phyloP scores from a whole-genome alignment of 1,140 invertebrate genomes.

The Holcopasites calliopsidis region DNA sequence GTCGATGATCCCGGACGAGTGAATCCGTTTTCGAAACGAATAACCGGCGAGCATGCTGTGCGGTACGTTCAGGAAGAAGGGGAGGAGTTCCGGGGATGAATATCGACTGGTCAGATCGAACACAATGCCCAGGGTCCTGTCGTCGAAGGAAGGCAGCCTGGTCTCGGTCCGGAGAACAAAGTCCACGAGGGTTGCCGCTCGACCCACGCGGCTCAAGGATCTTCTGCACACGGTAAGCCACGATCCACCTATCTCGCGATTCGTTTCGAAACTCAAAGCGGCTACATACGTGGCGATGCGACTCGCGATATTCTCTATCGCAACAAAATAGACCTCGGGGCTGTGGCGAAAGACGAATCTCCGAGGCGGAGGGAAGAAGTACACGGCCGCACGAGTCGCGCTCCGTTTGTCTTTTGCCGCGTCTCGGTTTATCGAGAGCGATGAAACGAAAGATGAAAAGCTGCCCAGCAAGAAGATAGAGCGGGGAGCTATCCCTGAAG shows the following conservation, averaged over 20 bases:
- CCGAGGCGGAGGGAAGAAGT: neutral
- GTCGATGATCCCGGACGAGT: conserved; percentile 21
- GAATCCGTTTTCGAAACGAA: neutral
- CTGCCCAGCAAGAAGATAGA: neutral
- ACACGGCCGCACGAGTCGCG: neutral
- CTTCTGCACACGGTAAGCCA: conserved; percentile 66
- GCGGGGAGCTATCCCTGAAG: too few relatives aligned
- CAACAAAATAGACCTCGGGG: neutral
- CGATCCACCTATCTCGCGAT: neutral
- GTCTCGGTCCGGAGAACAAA: conserved; percentile 54
- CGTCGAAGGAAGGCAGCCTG: conserved; percentile 52
- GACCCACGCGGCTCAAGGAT: conserved; percentile 56
- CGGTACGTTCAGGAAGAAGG: conserved; percentile 70
- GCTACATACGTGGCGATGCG: neutral
- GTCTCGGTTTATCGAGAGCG: neutral
- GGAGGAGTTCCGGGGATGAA: conserved; percentile 67
- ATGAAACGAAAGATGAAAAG: neutral
- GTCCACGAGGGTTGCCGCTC: conserved; percentile 52
- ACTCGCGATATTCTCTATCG: conserved; percentile 14
- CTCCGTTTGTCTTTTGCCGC: neutral
- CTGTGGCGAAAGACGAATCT: neutral
- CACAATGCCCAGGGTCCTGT: conserved; percentile 57
- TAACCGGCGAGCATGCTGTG: conserved; percentile 68
- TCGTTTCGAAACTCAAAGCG: neutral
- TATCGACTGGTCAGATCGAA: conserved; percentile 69